Percentiles rank a stretch among this genome's conserved stretches.
Evolutionary conservation across 2,113 vertebrate genomes (phyloP).

Genomic region (Nibea coibor): DNA sequence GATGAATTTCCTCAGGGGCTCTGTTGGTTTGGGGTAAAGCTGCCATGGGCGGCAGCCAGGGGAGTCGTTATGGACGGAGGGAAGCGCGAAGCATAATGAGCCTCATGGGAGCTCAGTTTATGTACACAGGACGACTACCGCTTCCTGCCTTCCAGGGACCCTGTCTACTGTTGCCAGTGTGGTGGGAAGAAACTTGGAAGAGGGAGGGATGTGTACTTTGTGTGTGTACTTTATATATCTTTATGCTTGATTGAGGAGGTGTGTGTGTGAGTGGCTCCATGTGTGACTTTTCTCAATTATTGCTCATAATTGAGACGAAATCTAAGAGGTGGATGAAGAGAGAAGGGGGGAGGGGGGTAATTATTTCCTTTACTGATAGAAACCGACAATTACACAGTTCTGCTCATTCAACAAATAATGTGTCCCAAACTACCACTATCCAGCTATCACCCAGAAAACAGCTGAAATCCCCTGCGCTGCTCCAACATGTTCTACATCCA

Average conservation of each 20-base stretch:
- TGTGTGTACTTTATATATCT: not conserved
- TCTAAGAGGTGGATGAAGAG: not conserved
- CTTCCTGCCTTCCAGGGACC: conserved; percentile 34
- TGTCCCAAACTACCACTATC: not conserved
- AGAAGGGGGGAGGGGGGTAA: not conserved
- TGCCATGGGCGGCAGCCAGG: conserved; percentile 35
- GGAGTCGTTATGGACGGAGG: conserved; percentile 45
- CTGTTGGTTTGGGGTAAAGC: conserved; percentile 44
- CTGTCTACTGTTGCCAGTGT: conserved; percentile 31
- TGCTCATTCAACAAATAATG: not conserved
- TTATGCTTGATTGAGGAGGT: not conserved
- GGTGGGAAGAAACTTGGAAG: not conserved
- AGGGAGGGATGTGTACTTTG: not conserved
- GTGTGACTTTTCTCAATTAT: not conserved
- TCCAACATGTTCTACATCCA: not conserved
- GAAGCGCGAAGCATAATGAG: conserved; percentile 62
- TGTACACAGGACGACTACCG: conserved; percentile 46
- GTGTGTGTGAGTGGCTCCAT: not conserved
- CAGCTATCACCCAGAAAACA: not conserved
- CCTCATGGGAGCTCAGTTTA: conserved; percentile 54
- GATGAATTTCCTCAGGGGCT: conserved; percentile 29
- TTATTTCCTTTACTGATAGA: conserved; percentile 17
- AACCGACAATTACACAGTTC: not conserved
- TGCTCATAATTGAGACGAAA: conserved; percentile 13
- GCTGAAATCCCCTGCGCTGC: not conserved